Percentiles rank a stretch among this genome's conserved stretches.
Conservation (phyloP, 2,888 invertebrate genomes). For the Eulithis prunata region DNA sequence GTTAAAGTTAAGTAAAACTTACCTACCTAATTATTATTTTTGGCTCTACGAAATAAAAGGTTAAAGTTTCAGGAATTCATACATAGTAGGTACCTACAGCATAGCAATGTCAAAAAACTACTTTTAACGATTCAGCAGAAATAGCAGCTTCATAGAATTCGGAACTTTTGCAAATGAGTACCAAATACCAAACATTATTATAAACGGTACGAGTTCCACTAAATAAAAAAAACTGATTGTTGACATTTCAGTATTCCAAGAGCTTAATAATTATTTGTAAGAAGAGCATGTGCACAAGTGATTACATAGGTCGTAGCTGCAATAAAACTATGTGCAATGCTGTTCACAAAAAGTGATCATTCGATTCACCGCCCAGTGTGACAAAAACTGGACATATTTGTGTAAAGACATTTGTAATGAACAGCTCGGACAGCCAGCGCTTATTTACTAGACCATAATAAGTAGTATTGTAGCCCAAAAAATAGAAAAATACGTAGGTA, state of each 20-base stretch:
- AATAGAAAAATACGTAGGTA: conserved; percentile 15
- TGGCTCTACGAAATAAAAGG: too few species aligned
- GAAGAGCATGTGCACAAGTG: conserved; percentile 18
- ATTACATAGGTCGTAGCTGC: neutral
- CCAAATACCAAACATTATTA: conserved; percentile 10
- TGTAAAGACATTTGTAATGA: conserved; percentile 24
- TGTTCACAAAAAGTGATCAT: conserved; percentile 1
- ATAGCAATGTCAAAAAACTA: too few species aligned
- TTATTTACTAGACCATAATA: conserved; percentile 21
- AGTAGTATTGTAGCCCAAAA: conserved; percentile 15
- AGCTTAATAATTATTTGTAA: conserved; percentile 21
- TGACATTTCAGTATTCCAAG: conserved; percentile 26
- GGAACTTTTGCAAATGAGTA: conserved; percentile 14
- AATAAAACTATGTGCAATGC: conserved; percentile 6
- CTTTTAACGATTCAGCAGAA: conserved; percentile 8
- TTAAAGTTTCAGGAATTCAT: too few species aligned
- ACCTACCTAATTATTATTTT: too few species aligned
- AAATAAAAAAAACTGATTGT: conserved; percentile 27
- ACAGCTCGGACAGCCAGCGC: conserved; percentile 9
- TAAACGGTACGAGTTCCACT: neutral
- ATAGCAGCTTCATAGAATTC: conserved; percentile 21
- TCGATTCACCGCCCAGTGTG: conserved; percentile 21
- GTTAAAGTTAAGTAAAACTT: too few species aligned
- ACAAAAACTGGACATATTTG: conserved; percentile 28
- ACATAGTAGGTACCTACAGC: too few species aligned